Conservation (phyloP, 2,888 invertebrate species). For the Lithophane leautieri region DNA sequence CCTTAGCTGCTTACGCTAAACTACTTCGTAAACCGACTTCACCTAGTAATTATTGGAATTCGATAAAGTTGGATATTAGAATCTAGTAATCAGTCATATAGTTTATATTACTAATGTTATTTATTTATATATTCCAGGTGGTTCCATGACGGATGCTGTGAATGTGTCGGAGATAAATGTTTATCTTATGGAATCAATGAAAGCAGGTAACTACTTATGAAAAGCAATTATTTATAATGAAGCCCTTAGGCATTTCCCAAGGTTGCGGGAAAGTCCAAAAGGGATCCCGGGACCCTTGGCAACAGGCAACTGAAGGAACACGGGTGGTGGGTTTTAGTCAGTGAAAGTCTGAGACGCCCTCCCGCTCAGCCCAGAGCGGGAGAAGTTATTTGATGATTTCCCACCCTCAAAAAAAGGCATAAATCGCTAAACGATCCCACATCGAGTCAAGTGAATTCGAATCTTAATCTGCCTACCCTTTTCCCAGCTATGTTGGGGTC, state of each 20-base stretch:
- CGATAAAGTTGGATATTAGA: not conserved
- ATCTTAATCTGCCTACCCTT: not conserved
- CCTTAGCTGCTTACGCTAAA: not conserved
- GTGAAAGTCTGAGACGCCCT: too few species aligned
- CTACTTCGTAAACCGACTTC: not conserved
- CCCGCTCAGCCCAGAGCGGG: too few species aligned
- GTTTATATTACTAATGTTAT: not conserved
- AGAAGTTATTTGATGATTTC: too few species aligned
- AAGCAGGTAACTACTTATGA: slow-evolving; percentile 90
- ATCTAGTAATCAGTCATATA: not conserved
- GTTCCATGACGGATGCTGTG: slow-evolving; percentile 98
- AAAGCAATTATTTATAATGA: not conserved
- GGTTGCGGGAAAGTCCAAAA: too few species aligned
- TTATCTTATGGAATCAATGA: slow-evolving; percentile 97
- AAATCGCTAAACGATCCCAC: not conserved
- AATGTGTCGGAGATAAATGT: slow-evolving; percentile 97
- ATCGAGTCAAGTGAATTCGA: not conserved
- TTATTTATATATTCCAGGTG: slow-evolving; percentile 91
- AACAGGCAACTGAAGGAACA: too few species aligned
- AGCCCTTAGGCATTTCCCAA: not conserved
- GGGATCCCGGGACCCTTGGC: too few species aligned
- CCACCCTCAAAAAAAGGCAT: too few species aligned
- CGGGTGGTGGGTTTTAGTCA: too few species aligned
- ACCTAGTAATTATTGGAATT: not conserved
- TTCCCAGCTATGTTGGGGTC: not conserved